phyloP scores from a whole-genome alignment of 2,888 invertebrate species.

The Phortica okadai region DNA sequence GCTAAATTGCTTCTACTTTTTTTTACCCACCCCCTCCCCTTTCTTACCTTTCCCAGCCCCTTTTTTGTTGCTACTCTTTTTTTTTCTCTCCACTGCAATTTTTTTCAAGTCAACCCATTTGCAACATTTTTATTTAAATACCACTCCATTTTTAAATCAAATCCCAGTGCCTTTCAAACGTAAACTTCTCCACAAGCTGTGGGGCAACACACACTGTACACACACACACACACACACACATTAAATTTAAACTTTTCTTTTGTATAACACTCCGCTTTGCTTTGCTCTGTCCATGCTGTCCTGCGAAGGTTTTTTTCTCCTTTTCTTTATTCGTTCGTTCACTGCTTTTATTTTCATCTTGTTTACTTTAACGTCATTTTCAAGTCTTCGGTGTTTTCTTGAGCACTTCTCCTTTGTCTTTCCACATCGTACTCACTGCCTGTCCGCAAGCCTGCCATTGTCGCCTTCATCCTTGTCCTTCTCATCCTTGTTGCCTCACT shows the following conservation, averaged over 20 bases:
- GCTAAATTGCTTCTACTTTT: slow-evolving; percentile 20
- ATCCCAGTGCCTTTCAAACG: slow-evolving; percentile 47
- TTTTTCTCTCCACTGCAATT: slow-evolving; percentile 15
- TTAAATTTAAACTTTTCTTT: slow-evolving; percentile 28
- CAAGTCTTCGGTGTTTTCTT: slow-evolving; percentile 69
- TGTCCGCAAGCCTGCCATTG: slow-evolving; percentile 36
- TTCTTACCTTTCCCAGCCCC: no score
- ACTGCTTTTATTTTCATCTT: slow-evolving; percentile 64
- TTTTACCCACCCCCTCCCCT: no score
- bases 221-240: not conserved
- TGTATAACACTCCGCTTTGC: slow-evolving; percentile 30
- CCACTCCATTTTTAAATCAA: slow-evolving; percentile 70
- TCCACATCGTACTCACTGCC: slow-evolving; percentile 19
- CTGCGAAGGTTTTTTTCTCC: slow-evolving; percentile 35
- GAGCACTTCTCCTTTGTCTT: slow-evolving; percentile 58
- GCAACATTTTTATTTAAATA: slow-evolving; percentile 69
- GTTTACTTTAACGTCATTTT: slow-evolving; percentile 73
- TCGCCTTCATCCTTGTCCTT: slow-evolving; percentile 40
- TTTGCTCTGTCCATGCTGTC: slow-evolving; percentile 25
- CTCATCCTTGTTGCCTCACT: slow-evolving; percentile 39
- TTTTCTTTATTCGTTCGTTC: slow-evolving; percentile 37
- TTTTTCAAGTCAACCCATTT: slow-evolving; percentile 55
- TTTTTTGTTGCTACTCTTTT: not conserved
- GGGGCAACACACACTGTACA: not conserved
- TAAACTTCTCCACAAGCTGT: not conserved